Evolutionary conservation across 1,140 invertebrate genomes (phyloP).

Genomic region (Drosophila neocordata): DNA sequence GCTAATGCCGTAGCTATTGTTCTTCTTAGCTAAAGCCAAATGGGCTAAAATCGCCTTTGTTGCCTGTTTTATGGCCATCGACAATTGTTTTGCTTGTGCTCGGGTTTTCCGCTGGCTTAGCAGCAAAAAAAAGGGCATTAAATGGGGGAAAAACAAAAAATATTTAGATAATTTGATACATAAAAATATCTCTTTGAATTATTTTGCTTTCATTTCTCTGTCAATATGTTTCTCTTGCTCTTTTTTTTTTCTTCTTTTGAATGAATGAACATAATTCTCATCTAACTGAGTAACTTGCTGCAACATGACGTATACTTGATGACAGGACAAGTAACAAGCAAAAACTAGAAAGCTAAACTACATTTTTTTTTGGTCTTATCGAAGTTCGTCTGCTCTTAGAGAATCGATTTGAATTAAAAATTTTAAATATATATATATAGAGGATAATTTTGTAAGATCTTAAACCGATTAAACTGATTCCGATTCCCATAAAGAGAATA

Average conservation of each 20-base stretch:
- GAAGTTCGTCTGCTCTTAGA: too few relatives aligned
- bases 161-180: slow-evolving; percentile 17
- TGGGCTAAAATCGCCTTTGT: too few relatives aligned
- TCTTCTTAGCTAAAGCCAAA: background rate
- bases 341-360: too few relatives aligned
- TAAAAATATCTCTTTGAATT: slow-evolving; percentile 9
- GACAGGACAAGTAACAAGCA: background rate
- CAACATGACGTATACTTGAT: slow-evolving; percentile 59
- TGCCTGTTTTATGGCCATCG: slow-evolving; percentile 12
- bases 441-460: too few relatives aligned
- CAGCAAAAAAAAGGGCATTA: background rate
- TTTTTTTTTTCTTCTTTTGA: slow-evolving; percentile 3
- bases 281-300: slow-evolving; percentile 41
- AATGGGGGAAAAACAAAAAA: slow-evolving; percentile 19
- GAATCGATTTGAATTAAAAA: too few relatives aligned
- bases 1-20: slow-evolving; percentile 38
- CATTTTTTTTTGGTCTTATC: too few relatives aligned
- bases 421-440: too few relatives aligned
- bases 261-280: slow-evolving; percentile 43
- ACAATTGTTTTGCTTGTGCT: slow-evolving; percentile 41
- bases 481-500: too few relatives aligned
- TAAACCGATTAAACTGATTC: too few relatives aligned
- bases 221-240: too few relatives aligned
- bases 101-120: too few relatives aligned
- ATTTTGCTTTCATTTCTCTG: background rate